A percentile compares a stretch with the other conserved stretches of the same genome.
These are phyloP conservation scores for Blera fallax DNA, from an alignment of 2,888 invertebrate species.

Conservation along the genomic window DNA sequence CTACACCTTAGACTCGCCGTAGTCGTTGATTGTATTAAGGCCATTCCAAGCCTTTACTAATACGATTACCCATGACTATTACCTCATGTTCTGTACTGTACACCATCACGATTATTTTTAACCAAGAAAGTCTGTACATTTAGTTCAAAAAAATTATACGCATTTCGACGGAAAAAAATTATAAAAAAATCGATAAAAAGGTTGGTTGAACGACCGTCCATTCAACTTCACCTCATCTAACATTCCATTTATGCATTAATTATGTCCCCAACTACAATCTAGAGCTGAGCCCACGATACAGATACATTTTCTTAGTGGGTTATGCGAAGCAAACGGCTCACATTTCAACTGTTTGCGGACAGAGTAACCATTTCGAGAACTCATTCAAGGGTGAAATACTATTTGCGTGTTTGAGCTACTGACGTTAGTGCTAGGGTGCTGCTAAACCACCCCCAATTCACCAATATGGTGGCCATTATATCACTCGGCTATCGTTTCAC, in stretches of 20 bases:
- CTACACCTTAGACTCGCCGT: no score
- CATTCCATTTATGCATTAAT: slow-evolving; percentile 25
- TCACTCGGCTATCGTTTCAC: slow-evolving; percentile 28
- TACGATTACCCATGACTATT: no score
- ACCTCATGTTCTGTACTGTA: background rate
- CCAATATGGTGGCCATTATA: slow-evolving; percentile 15
- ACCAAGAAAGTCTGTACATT: background rate
- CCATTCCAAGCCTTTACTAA: no score
- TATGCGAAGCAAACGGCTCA: slow-evolving; percentile 43
- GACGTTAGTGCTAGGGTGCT: slow-evolving; percentile 39
- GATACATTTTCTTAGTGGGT: slow-evolving; percentile 40
- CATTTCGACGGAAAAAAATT: background rate
- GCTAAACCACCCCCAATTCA: slow-evolving; percentile 1
- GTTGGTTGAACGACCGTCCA: slow-evolving; percentile 35
- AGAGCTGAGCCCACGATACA: slow-evolving; percentile 9
- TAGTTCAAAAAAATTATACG: background rate
- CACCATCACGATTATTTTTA: background rate
- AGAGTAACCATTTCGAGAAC: background rate
- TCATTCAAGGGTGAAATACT: slow-evolving; percentile 18
- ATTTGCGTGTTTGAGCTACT: slow-evolving; percentile 23
- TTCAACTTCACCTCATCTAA: slow-evolving; percentile 16
- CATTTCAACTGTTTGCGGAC: slow-evolving; percentile 36
- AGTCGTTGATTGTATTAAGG: no score
- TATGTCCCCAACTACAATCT: slow-evolving; percentile 18
- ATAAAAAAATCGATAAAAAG: slow-evolving; percentile 44